These are phyloP conservation scores for Erpornis zantholeuca DNA, from an alignment of 2,113 vertebrate species.

Conservation along the genomic window DNA sequence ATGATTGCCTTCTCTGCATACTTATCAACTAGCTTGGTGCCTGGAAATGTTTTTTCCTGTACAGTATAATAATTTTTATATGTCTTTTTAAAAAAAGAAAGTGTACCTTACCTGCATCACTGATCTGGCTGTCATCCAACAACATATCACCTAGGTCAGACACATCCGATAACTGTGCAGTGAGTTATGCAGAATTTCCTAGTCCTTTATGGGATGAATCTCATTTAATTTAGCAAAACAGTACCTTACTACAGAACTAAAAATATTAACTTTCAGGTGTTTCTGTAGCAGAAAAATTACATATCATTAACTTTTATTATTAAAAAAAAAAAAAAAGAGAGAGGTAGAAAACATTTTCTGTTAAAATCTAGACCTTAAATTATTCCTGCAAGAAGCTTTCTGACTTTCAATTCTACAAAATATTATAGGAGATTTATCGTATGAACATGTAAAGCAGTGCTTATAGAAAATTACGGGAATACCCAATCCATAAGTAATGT, in stretches of 20 bases:
- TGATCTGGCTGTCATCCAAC: background rate
- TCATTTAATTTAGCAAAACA: background rate
- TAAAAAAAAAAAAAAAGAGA: background rate
- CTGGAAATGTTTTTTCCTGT: background rate
- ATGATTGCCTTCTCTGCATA: background rate
- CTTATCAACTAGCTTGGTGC: background rate
- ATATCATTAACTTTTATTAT: background rate
- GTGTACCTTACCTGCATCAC: background rate
- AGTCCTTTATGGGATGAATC: background rate
- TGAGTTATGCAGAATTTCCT: background rate
- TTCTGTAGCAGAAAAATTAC: background rate
- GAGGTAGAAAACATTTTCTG: background rate
- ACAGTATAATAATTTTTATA: background rate
- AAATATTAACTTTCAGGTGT: background rate
- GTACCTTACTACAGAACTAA: background rate
- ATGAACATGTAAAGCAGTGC: background rate
- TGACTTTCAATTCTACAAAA: background rate
- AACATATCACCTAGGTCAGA: background rate
- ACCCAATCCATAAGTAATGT: background rate
- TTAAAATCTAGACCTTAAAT: background rate
- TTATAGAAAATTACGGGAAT: background rate
- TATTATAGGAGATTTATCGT: background rate
- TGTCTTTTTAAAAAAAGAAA: background rate
- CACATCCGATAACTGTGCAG: background rate
- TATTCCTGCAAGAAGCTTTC: background rate